These are phyloP conservation scores for Brachionus manjavacas DNA, from an alignment of 1,140 invertebrate species.

Conservation along the genomic window DNA sequence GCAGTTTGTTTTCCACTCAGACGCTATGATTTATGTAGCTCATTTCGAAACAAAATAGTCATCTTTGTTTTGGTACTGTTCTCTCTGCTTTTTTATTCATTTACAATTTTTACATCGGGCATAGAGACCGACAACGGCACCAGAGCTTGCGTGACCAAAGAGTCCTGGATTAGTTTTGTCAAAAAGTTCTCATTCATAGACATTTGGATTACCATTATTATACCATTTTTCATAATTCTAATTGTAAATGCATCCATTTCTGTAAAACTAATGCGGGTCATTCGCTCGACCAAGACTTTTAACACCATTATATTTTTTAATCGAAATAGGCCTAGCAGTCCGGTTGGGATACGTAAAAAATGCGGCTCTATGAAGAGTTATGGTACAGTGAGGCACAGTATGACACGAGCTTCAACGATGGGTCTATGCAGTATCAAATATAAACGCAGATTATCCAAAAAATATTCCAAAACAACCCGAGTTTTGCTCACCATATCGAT, in stretches of 20 bases:
- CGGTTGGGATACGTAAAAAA: background rate
- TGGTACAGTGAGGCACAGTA: background rate
- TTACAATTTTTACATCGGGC: conserved; percentile 7
- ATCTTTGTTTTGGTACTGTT: background rate
- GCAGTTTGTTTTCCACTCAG: conserved; percentile 26
- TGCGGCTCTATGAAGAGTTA: background rate
- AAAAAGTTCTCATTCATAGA: conserved; percentile 15
- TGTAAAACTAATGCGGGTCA: background rate
- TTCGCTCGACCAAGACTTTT: background rate
- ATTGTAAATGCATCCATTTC: conserved; percentile 10
- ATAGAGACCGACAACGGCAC: background rate
- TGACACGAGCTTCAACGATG: background rate
- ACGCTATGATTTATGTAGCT: background rate
- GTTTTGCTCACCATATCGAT: background rate
- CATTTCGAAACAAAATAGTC: background rate
- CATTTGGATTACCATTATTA: background rate
- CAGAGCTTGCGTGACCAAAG: background rate
- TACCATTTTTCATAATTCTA: conserved; percentile 2
- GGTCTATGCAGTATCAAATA: background rate
- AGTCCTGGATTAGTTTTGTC: background rate
- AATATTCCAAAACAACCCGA: conserved; percentile 24
- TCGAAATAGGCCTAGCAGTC: background rate
- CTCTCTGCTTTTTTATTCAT: conserved; percentile 4
- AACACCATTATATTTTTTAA: conserved; percentile 18
- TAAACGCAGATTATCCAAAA: background rate